These are phyloP conservation scores for Drosophila baimaii DNA, from an alignment of 1,140 invertebrate species.

Conservation along the genomic window DNA sequence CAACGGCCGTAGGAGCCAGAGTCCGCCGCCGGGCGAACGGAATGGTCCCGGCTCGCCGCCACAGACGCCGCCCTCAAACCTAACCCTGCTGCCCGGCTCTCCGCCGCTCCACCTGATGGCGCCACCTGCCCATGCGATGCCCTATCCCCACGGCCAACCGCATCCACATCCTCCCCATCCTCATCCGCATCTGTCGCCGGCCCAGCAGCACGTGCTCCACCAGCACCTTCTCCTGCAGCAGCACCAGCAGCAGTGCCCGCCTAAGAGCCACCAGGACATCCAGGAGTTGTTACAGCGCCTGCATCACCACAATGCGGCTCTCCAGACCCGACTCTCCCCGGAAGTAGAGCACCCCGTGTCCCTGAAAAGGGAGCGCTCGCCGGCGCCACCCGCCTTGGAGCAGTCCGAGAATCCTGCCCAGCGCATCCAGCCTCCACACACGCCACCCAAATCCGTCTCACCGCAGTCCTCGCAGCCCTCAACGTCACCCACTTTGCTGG, in stretches of 20 bases:
- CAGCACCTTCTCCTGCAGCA: slow-evolving; percentile 73
- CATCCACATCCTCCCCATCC: slow-evolving; percentile 56
- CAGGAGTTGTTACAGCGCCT: slow-evolving; percentile 77
- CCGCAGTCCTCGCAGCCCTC: slow-evolving; percentile 82
- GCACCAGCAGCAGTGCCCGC: slow-evolving; percentile 61
- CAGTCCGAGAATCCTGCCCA: slow-evolving; percentile 77
- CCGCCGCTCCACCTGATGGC: slow-evolving; percentile 71
- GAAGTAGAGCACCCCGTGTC: slow-evolving; percentile 59
- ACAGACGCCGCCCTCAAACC: slow-evolving; percentile 68
- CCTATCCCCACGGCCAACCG: slow-evolving; percentile 41
- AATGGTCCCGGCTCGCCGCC: slow-evolving; percentile 76
- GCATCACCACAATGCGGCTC: slow-evolving; percentile 75
- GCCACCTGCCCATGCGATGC: slow-evolving; percentile 53
- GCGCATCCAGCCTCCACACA: slow-evolving; percentile 79
- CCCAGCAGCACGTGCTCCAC: slow-evolving; percentile 74
- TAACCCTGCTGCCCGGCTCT: slow-evolving; percentile 57
- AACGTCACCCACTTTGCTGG: slow-evolving; percentile 72
- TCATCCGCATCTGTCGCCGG: slow-evolving; percentile 70
- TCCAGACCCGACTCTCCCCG: slow-evolving; percentile 75
- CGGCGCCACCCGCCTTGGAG: slow-evolving; percentile 55
- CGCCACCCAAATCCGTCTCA: slow-evolving; percentile 84
- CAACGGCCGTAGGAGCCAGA: slow-evolving; percentile 48
- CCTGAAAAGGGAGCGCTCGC: slow-evolving; percentile 78
- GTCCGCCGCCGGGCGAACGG: slow-evolving; percentile 53
- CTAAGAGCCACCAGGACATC: slow-evolving; percentile 76